These are phyloP conservation scores for Andrena praecox DNA, from an alignment of 2,888 invertebrate genomes.

Conservation along the genomic window DNA sequence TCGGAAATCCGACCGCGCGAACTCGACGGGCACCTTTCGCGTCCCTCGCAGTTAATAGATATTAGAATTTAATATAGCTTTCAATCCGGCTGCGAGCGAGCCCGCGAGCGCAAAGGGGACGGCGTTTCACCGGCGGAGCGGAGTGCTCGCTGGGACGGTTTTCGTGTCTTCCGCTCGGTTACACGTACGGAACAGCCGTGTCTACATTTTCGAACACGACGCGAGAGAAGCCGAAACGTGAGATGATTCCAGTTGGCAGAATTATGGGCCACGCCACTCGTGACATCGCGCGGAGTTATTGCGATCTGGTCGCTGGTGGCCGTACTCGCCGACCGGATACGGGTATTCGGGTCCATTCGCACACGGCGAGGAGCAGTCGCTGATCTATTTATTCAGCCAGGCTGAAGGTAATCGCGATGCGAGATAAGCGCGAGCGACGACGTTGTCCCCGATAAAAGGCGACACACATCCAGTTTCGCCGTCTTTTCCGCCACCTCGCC, in stretches of 20 bases:
- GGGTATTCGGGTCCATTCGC: conserved; percentile 49
- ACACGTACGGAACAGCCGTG: not conserved
- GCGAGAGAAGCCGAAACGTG: conserved; percentile 50
- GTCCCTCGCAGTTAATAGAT: not conserved
- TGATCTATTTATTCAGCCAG: conserved; percentile 64
- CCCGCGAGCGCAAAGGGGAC: not conserved
- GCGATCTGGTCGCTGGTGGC: conserved; percentile 38
- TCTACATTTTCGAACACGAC: conserved; percentile 39
- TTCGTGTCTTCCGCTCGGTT: conserved; percentile 26
- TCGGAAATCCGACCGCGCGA: not conserved
- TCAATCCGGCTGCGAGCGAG: not conserved
- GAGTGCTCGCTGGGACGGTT: conserved; percentile 11
- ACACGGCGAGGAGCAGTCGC: conserved; percentile 30
- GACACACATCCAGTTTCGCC: conserved; percentile 20
- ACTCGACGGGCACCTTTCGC: too few species aligned
- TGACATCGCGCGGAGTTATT: conserved; percentile 55
- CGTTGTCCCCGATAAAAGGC: conserved; percentile 46
- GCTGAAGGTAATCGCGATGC: conserved; percentile 50
- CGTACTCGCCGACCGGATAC: conserved; percentile 38
- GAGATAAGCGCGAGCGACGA: conserved; percentile 48
- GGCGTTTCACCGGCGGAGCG: not conserved
- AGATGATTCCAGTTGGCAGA: conserved; percentile 54
- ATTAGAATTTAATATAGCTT: not conserved
- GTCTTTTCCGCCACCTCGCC: conserved; percentile 29
- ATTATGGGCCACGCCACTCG: conserved; percentile 47